Evolutionary conservation across 2,888 invertebrate genomes (phyloP), one percentile per base, ranked within the genome.

Genomic region (Spisula subtruncata): DNA sequence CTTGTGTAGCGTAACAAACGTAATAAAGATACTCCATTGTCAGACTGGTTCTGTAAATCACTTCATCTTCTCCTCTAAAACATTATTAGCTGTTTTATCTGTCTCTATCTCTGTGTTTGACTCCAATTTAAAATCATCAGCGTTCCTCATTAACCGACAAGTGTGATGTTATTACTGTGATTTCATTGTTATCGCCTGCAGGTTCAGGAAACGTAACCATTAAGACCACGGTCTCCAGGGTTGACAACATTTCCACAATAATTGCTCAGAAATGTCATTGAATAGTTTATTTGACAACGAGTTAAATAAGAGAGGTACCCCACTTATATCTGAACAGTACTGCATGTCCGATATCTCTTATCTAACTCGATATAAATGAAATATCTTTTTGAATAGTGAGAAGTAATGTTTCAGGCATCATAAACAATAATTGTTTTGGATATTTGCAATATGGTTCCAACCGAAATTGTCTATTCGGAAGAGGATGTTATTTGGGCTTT

Each of bases 201-300:
- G 75, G 75, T 75, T 32, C 75, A 75, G 75, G 75, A 75, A 75
- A 75, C 35, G 75, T 75, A 16, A 4, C 35, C 75, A 75, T 75
- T 75, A 75, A 75, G 75, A 32, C 25, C 60, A 32, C 32, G 75
- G 75, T 10, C 32, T 29, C 35, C 29, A 32, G 32, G 2, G 18
- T 12, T 75, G 32, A 75, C 60, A 66, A n/a, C 25, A 25, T 2
- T 60, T 60, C 60, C n/a, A 25, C 60, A 20, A 60, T 60, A 60
- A 60, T 60, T 60, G 20, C 8, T 66, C 60, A 25, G 25, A 10
- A 66, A 66, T 1, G 60, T 41, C 25, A 66, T 41, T 41, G 41
- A n/a, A n/a, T n/a, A n/a, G n/a, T n/a, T n/a, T 66, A n/a, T 66
- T 5, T 66, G 25, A 66, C 60, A 25, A 0, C 25, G 60, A n/a